These are phyloP conservation scores for Atrina japonica DNA, from an alignment of 2,888 invertebrate genomes.

Conservation along the genomic window DNA sequence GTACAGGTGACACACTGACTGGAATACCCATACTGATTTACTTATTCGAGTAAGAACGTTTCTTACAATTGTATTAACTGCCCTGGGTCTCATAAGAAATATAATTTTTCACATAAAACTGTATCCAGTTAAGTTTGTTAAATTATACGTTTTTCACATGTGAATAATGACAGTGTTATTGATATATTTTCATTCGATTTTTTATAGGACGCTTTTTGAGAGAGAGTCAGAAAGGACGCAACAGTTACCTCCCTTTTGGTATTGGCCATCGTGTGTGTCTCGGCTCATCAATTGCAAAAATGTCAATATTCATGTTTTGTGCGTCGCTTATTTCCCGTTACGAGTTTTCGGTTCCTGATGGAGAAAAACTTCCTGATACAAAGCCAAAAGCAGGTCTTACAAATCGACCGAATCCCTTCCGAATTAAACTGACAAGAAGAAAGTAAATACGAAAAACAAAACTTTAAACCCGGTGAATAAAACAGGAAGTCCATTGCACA, in stretches of 20 bases:
- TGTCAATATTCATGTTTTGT: slow-evolving; percentile 51
- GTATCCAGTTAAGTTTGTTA: too few species aligned
- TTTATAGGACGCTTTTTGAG: slow-evolving; percentile 45
- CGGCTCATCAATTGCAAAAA: slow-evolving; percentile 49
- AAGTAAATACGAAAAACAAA: too few species aligned
- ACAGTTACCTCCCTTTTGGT: slow-evolving; percentile 53
- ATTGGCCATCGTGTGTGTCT: slow-evolving; percentile 51
- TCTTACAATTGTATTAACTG: too few species aligned
- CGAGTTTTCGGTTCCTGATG: slow-evolving; percentile 31
- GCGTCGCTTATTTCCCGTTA: slow-evolving; percentile 43
- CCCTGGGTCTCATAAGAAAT: too few species aligned
- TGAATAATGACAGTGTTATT: not conserved
- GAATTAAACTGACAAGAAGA: slow-evolving; percentile 37
- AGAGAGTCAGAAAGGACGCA: slow-evolving; percentile 27
- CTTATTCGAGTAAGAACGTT: too few species aligned
- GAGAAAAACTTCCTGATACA: slow-evolving; percentile 40
- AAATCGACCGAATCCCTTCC: slow-evolving; percentile 48
- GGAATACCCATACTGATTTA: too few species aligned
- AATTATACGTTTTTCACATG: too few species aligned
- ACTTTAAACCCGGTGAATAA: too few species aligned
- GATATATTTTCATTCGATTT: not conserved
- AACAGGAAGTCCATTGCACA: too few species aligned
- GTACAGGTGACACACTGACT: too few species aligned
- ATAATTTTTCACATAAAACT: too few species aligned
- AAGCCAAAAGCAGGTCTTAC: slow-evolving; percentile 48